phyloP scores from a whole-genome alignment of 2,113 vertebrate species.

The Steatornis caripensis region DNA sequence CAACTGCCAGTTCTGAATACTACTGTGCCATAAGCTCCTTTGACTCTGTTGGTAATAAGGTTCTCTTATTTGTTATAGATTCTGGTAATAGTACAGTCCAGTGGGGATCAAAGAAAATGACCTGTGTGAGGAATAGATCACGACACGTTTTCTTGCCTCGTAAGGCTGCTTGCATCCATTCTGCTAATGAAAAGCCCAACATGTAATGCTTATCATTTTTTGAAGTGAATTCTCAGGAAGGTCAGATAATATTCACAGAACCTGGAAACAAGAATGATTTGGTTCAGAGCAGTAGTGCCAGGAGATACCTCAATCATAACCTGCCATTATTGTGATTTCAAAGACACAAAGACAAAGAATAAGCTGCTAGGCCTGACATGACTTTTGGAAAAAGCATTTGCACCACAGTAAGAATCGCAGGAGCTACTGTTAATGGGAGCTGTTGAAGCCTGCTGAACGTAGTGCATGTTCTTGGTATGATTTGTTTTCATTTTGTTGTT shows the following conservation, averaged over 20 bases:
- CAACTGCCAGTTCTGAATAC: neutral
- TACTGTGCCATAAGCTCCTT: constrained; percentile 6
- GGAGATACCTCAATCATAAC: neutral
- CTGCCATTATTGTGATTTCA: neutral
- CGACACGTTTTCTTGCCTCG: constrained; percentile 24
- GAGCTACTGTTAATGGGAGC: neutral
- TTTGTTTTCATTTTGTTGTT: neutral
- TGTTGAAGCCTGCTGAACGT: neutral
- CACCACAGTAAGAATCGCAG: neutral
- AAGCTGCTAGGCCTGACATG: neutral
- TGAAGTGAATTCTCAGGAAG: constrained; percentile 4
- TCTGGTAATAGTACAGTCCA: constrained; percentile 48
- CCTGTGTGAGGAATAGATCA: constrained; percentile 30
- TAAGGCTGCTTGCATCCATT: neutral
- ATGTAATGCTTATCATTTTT: constrained; percentile 1
- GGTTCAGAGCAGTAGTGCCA: neutral
- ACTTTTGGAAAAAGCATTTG: neutral
- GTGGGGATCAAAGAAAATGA: constrained; percentile 37
- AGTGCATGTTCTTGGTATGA: neutral
- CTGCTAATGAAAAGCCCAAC: constrained; percentile 3
- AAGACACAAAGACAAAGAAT: neutral
- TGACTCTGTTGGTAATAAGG: constrained; percentile 6
- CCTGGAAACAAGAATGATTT: neutral
- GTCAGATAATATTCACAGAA: neutral
- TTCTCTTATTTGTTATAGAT: constrained; percentile 9